Evolutionary conservation across 1,140 invertebrate genomes (phyloP), one percentile per base, ranked within the genome.

Genomic region (Trachymyrmex cornetzi): DNA sequence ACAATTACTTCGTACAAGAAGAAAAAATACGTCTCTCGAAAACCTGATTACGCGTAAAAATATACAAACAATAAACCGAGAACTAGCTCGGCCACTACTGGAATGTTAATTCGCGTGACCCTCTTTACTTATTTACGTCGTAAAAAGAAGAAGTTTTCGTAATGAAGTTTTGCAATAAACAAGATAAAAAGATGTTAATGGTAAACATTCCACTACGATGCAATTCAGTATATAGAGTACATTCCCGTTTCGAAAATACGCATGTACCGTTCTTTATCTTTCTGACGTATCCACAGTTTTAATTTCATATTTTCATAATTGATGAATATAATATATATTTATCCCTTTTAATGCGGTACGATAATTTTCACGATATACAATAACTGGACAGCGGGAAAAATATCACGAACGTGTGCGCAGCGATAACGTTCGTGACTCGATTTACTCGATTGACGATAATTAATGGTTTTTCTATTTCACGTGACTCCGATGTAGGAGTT

Each of bases 371-470:
- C 34, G 22, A 22, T 38, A 57, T 16, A 24, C 77, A 55, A 57
- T 44, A 9, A 27, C 38, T 11, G 55, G 2, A n/a, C 22, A 27
- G 44, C 7, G 53, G 4, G 27, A 75, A 61, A 34, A 64, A 22
- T 38, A 66, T 55, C 48, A 30, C 19, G 38, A 82, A 50, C 55
- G 53, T 61, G 24, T 57, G 19, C 50, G 66, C 34, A 3, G 34
- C 38, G 16, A 75, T 75, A 84, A 75, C 24, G 44, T 19, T 63
- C 80, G 80, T 84, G 55, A 84, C 69, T 84, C 69, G 69, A 82
- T 74, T 84, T 38, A 75, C 55, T 84, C 69, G 69, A 82, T 74
- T 38, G 80, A 84, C 55, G n/a, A 57, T 84, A 84, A 84, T 84
- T 84, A 84, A 84, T 75, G 38, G 19, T 84, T 84, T 84, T 84